Conservation (phyloP, 2,888 invertebrate species). For the Polydrusus cervinus region DNA sequence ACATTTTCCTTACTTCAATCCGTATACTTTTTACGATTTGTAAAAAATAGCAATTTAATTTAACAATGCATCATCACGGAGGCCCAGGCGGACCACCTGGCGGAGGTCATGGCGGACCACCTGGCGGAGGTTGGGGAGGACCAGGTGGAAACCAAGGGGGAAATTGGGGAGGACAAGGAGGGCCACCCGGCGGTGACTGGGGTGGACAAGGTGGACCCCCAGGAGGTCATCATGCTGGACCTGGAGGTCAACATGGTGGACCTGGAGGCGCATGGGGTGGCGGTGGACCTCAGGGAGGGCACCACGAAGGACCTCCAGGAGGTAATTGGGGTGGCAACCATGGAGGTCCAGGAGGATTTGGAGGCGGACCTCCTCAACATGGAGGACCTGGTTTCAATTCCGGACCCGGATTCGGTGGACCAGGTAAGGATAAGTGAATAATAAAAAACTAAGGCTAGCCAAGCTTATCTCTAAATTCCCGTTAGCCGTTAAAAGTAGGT, state of each 20-base stretch:
- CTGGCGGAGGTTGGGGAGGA: not conserved
- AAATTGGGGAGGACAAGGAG: not conserved
- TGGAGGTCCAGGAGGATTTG: slow-evolving; percentile 19
- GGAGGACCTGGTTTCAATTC: slow-evolving; percentile 29
- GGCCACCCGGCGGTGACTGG: not conserved
- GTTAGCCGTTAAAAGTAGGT: too few species aligned
- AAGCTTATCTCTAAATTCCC: too few species aligned
- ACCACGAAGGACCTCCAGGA: slow-evolving; percentile 25
- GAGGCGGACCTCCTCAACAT: slow-evolving; percentile 9
- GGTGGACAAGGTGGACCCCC: slow-evolving; percentile 13
- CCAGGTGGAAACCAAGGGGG: not conserved
- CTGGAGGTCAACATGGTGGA: not conserved
- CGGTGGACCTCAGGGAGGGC: slow-evolving; percentile 31
- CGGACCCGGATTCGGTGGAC: slow-evolving; percentile 29
- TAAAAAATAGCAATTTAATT: not conserved
- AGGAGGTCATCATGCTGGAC: slow-evolving; percentile 2
- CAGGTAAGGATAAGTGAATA: not conserved
- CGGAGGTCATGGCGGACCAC: not conserved
- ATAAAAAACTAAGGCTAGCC: too few species aligned
- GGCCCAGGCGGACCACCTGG: slow-evolving; percentile 11
- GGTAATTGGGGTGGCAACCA: too few species aligned
- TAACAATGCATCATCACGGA: slow-evolving; percentile 21
- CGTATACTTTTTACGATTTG: not conserved
- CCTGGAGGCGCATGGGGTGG: slow-evolving; percentile 1
- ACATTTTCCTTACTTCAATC: not conserved